These are phyloP conservation scores for Brachyalestes nurse DNA, from an alignment of 2,797 vertebrate species.

Conservation along the genomic window DNA sequence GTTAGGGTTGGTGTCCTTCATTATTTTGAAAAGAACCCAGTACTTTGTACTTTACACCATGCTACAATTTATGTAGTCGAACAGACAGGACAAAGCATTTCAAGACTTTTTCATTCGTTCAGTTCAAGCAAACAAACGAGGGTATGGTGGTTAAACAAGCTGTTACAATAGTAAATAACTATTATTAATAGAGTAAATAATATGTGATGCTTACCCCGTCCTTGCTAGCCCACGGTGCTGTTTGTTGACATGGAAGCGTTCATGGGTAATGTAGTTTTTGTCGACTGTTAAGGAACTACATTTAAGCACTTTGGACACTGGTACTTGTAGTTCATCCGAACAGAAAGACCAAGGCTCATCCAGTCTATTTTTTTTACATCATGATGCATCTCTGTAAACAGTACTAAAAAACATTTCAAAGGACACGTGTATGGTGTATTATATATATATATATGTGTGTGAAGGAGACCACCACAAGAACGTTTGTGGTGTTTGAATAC, in stretches of 20 bases:
- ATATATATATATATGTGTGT: too few species aligned
- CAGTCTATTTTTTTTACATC: too few species aligned
- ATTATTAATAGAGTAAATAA: not conserved
- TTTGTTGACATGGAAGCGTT: conserved; percentile 22
- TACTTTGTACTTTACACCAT: not conserved
- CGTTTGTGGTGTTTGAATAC: too few species aligned
- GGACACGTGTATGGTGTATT: too few species aligned
- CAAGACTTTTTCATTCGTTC: not conserved
- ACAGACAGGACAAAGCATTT: not conserved
- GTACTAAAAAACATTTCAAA: too few species aligned
- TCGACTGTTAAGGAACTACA: not conserved
- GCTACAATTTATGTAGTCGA: not conserved
- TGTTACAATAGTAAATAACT: not conserved
- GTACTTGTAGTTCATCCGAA: conserved; percentile 33
- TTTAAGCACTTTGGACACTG: not conserved
- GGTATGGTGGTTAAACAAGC: not conserved
- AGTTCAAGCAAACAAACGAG: not conserved
- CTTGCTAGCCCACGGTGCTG: not conserved
- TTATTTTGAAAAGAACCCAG: not conserved
- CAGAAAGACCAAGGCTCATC: not conserved
- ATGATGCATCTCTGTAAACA: too few species aligned
- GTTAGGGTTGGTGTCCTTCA: not conserved
- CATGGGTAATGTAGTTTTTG: conserved; percentile 55
- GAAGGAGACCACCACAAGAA: too few species aligned
- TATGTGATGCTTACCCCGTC: conserved; percentile 44